A percentile compares a stretch with the other conserved stretches of the same genome.
Evolutionary conservation across 92 coral and sea anemone genomes (phyloP).

Genomic region (Parazoanthus darwini): DNA sequence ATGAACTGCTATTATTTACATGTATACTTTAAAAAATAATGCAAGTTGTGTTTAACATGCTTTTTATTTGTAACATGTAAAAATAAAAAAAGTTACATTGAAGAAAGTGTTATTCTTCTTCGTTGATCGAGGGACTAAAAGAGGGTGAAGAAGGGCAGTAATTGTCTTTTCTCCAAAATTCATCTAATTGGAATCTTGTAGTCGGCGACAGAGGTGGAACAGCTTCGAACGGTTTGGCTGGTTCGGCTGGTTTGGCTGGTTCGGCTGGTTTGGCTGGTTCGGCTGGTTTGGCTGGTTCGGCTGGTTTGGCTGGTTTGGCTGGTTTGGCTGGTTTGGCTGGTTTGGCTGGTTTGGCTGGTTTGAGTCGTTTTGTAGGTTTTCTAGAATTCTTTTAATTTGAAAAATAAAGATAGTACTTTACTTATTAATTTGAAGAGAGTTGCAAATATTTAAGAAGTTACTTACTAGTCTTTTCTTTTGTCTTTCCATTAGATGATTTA

Average conservation of each 20-base stretch:
- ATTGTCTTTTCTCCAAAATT: conserved; percentile 2
- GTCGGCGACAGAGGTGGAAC: conserved; percentile 1
- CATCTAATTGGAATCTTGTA: not conserved
- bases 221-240: not conserved
- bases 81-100: not conserved
- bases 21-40: conserved; percentile 4
- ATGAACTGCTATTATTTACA: conserved; percentile 8
- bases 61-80: conserved; percentile 2
- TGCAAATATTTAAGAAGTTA: not conserved
- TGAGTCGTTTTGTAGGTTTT: not conserved
- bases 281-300: not conserved
- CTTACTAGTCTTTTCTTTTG: not conserved
- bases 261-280: too few relatives aligned
- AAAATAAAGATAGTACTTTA: not conserved
- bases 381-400: not conserved
- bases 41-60: conserved; percentile 4
- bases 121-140: conserved; percentile 2
- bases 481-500: not conserved
- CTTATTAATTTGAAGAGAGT: not conserved
- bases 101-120: not conserved
- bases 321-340: too few relatives aligned
- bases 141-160: conserved; percentile 7
- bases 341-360: too few relatives aligned
- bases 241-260: not conserved
- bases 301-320: not conserved